These are phyloP conservation scores for Clavelina lepadiformis DNA, from an alignment of 23 tunicate genomes.

Conservation along the genomic window DNA sequence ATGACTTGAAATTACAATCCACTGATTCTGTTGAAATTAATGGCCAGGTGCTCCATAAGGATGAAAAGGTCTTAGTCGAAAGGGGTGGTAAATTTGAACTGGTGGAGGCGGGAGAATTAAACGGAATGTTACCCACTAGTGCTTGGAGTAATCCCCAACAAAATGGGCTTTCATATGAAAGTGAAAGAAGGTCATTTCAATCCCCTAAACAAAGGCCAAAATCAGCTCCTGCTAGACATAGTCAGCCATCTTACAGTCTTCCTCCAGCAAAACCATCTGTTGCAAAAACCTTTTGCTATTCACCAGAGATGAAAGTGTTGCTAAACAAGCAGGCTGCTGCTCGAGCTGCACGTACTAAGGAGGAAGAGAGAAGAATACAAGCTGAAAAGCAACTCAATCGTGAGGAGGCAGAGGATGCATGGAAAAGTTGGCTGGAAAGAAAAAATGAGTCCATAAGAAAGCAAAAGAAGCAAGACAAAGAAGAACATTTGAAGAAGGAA, in stretches of 20 bases:
- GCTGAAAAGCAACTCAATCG: slow-evolving; percentile 74
- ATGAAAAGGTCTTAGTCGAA: slow-evolving; percentile 85
- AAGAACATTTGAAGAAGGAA: slow-evolving; percentile 2
- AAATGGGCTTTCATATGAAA: background rate
- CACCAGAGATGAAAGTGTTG: slow-evolving; percentile 73
- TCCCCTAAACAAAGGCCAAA: slow-evolving; percentile 37
- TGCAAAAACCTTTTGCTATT: slow-evolving; percentile 50
- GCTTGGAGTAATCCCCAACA: background rate
- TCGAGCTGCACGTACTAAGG: slow-evolving; percentile 33
- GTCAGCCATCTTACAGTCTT: background rate
- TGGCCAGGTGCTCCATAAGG: slow-evolving; percentile 53
- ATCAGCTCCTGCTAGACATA: slow-evolving; percentile 28
- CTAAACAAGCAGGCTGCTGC: slow-evolving; percentile 56
- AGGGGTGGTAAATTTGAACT: slow-evolving; percentile 83
- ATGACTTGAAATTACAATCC: slow-evolving; percentile 4
- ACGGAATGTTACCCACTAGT: slow-evolving; percentile 46
- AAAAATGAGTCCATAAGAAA: slow-evolving; percentile 47
- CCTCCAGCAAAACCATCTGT: background rate
- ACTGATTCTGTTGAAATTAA: slow-evolving; percentile 59
- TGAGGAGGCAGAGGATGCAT: slow-evolving; percentile 69
- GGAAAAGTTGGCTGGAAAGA: slow-evolving; percentile 81
- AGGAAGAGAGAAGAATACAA: slow-evolving; percentile 54
- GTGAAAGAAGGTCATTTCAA: background rate
- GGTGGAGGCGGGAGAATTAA: slow-evolving; percentile 63
- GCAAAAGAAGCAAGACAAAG: slow-evolving; percentile 21